Evolutionary conservation across 2,888 invertebrate species (phyloP), one percentile per base, ranked within the genome.

Genomic region (Papilio demoleus): DNA sequence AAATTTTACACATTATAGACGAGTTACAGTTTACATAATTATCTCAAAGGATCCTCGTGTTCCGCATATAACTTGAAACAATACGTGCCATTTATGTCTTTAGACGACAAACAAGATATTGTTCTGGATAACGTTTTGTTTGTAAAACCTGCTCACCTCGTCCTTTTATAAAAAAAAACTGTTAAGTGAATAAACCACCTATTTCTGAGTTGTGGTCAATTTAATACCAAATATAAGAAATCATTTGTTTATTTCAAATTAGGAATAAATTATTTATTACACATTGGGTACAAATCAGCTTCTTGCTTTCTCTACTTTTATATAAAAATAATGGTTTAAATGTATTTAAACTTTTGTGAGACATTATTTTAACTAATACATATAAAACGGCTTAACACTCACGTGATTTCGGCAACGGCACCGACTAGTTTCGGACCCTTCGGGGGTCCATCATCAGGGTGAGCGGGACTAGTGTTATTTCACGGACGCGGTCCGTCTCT

Each of bases 51-150:
- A 53, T 53, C n/a, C 50, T 31, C 31, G 27, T 53, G 27, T 53
- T 53, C 27, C 14, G 53, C 27, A n/a, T 53, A 3, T 53, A 9
- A 27, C 8, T 53, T 53, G n/a, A 31, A n/a, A 53, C 53, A 53
- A 53, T 53, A 31, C 53, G 53, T 31, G 53, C 31, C 53, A 53
- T 53, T 53, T 53, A 45, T 9, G 9, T n/a, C 27, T n/a, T 27
- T 53, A n/a, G 27, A 53, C 27, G n/a, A 31, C 14, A n/a, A 53
- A 53, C 53, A 27, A 27, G 31, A 50, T 9, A n/a, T 8, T 27
- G 27, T 4, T 5, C 14, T n/a, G n/a, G n/a, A n/a, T n/a, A n/a
- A 31, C 27, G 27, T 53, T 50, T 53, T 27, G 9, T 53, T 53
- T n/a, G 24, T 12, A 27, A 50, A 53, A 53, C 53, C 53, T 31